Conservation (phyloP, 92 coral and sea anemone genomes). For the Palythoa heliodiscus region DNA sequence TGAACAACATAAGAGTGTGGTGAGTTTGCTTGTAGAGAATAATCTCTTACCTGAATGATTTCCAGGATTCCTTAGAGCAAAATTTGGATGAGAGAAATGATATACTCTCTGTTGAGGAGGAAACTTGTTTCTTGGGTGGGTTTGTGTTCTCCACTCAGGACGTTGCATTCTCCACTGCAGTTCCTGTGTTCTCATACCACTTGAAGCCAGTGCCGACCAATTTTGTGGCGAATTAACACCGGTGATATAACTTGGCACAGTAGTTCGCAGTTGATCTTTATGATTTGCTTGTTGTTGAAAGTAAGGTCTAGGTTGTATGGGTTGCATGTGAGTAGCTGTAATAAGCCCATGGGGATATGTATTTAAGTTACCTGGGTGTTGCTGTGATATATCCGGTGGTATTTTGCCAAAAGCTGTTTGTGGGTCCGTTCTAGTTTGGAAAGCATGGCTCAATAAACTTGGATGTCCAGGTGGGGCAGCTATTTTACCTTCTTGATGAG, state of each 20-base stretch:
- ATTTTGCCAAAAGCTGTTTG: background rate
- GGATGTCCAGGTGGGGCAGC: background rate
- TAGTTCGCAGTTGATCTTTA: background rate
- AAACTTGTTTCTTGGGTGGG: background rate
- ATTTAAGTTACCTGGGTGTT: background rate
- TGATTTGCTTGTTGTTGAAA: constrained; percentile 9
- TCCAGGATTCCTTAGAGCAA: background rate
- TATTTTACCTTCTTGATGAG: background rate
- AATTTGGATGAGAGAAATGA: background rate
- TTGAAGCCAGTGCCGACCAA: background rate
- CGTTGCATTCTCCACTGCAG: constrained; percentile 4
- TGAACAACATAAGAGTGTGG: too few relatives aligned
- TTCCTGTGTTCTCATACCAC: background rate
- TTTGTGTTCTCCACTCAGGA: constrained; percentile 7
- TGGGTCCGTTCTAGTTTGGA: constrained; percentile 29
- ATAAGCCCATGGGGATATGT: background rate
- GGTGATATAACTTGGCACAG: background rate
- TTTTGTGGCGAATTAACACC: background rate
- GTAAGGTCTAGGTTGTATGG: background rate
- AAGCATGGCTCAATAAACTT: constrained; percentile 14
- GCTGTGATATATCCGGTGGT: constrained; percentile 11
- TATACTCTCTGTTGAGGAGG: background rate
- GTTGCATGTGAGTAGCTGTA: background rate
- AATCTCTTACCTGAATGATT: background rate
- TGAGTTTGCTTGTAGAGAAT: background rate